A percentile compares a stretch with the other conserved stretches of the same genome.
These are phyloP conservation scores for Heliothis peltigera DNA, from an alignment of 2,888 invertebrate species.

Conservation along the genomic window DNA sequence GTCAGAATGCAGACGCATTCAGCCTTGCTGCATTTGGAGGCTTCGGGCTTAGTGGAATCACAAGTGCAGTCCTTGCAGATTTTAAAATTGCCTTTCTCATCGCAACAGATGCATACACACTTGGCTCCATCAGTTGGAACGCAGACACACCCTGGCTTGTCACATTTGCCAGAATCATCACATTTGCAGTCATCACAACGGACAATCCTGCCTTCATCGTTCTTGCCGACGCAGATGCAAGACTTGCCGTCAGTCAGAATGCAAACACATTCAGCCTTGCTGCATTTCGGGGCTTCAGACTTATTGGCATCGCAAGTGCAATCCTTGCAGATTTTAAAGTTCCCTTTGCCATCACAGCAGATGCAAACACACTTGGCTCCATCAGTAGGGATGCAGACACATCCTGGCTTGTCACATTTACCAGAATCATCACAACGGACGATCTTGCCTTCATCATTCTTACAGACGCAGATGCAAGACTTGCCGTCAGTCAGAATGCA, in stretches of 20 bases:
- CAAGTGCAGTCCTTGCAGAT: too few species aligned
- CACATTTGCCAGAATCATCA: too few species aligned
- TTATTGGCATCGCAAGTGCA: constrained; percentile 51
- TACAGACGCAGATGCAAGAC: constrained; percentile 44
- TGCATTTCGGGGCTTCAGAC: constrained; percentile 9
- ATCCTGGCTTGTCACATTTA: constrained; percentile 49
- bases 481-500: constrained; percentile 46
- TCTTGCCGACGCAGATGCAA: too few species aligned
- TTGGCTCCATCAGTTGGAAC: too few species aligned
- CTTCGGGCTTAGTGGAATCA: too few species aligned
- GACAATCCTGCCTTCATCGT: too few species aligned
- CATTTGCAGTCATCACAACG: too few species aligned
- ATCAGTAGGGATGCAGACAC: constrained; percentile 8
- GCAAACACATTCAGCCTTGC: constrained; percentile 33
- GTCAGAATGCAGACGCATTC: too few species aligned
- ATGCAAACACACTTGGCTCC: constrained; percentile 57
- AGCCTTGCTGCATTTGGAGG: too few species aligned
- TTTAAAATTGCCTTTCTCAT: constrained; percentile 18
- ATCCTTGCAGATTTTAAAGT: constrained; percentile 40
- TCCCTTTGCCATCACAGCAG: constrained; percentile 43
- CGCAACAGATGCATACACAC: too few species aligned
- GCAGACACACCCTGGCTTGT: too few species aligned
- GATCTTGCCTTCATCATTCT: constrained; percentile 46
- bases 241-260: too few species aligned
- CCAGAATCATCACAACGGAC: constrained; percentile 42